A percentile compares a stretch with the other conserved stretches of the same genome.
phyloP scores from a whole-genome alignment of 1,140 invertebrate genomes.

The Neodiprion fabricii region DNA sequence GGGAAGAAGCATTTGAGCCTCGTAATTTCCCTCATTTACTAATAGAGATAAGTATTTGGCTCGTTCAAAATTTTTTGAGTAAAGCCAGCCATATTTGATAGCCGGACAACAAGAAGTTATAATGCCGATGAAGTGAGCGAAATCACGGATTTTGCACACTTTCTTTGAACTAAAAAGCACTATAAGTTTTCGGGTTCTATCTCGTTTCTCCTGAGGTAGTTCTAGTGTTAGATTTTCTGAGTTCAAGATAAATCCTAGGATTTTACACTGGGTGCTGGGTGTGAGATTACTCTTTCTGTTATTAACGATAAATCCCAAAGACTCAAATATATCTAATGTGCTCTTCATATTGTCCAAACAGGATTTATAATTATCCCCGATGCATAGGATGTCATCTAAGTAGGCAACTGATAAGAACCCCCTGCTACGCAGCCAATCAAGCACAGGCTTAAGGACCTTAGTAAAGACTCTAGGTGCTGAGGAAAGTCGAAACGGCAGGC shows the following conservation, averaged over 20 bases:
- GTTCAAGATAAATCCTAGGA: constrained; percentile 12
- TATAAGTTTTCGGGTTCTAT: background rate
- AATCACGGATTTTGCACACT: no score
- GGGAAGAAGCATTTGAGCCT: no score
- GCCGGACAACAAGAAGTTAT: no score
- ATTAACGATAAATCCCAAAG: constrained; percentile 10
- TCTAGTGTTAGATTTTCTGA: background rate
- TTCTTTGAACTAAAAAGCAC: no score
- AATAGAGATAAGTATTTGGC: no score
- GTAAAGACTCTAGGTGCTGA: constrained; percentile 42
- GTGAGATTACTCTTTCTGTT: background rate
- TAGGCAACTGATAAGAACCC: constrained; percentile 28
- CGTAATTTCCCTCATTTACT: no score
- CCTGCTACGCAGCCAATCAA: constrained; percentile 22
- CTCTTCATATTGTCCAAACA: constrained; percentile 31
- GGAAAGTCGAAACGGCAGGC: constrained; percentile 21
- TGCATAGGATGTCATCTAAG: constrained; percentile 32
- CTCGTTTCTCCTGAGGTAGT: background rate
- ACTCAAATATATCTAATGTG: constrained; percentile 30
- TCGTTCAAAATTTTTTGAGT: no score
- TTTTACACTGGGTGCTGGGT: constrained; percentile 13
- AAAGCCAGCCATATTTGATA: no score
- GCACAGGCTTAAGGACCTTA: constrained; percentile 21
- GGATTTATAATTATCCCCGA: constrained; percentile 14
- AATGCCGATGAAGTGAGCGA: no score